Evolutionary conservation across 2,888 invertebrate species (phyloP).

Genomic region (Alcis repandata): DNA sequence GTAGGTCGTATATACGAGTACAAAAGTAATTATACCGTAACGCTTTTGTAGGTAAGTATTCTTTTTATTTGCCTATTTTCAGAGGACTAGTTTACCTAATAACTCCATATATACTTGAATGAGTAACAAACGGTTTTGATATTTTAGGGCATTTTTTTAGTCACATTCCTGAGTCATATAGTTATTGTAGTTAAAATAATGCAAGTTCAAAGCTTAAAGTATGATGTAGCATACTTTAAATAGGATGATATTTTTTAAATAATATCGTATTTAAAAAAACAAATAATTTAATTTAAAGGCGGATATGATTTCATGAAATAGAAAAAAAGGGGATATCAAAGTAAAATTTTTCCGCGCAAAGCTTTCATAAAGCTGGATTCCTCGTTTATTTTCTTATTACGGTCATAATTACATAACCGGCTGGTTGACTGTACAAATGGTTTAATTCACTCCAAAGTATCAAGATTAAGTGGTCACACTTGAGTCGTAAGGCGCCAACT

Average conservation of each 20-base stretch:
- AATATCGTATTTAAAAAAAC: too few relatives aligned
- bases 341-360: not conserved
- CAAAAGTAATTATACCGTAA: conserved; percentile 20
- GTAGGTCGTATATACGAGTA: conserved; percentile 31
- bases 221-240: too few relatives aligned
- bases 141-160: not conserved
- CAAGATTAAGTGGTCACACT: conserved; percentile 70
- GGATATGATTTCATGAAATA: too few relatives aligned
- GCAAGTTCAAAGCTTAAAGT: too few relatives aligned
- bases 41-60: conserved; percentile 13
- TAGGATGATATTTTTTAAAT: too few relatives aligned
- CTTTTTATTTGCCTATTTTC: conserved; percentile 24
- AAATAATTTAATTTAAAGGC: too few relatives aligned
- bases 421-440: conserved; percentile 38
- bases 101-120: not conserved
- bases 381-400: conserved; percentile 25
- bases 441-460: conserved; percentile 58
- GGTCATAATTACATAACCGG: conserved; percentile 43
- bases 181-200: too few relatives aligned
- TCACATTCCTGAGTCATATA: too few relatives aligned
- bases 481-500: conserved; percentile 70
- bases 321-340: not conserved
- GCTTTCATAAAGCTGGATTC: conserved; percentile 21
- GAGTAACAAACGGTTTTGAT: conserved; percentile 2
- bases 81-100: conserved; percentile 32